Percentiles rank a stretch among this genome's conserved stretches.
These are phyloP conservation scores for Hanleya hanleyi DNA, from an alignment of 2,888 invertebrate species.

Conservation along the genomic window DNA sequence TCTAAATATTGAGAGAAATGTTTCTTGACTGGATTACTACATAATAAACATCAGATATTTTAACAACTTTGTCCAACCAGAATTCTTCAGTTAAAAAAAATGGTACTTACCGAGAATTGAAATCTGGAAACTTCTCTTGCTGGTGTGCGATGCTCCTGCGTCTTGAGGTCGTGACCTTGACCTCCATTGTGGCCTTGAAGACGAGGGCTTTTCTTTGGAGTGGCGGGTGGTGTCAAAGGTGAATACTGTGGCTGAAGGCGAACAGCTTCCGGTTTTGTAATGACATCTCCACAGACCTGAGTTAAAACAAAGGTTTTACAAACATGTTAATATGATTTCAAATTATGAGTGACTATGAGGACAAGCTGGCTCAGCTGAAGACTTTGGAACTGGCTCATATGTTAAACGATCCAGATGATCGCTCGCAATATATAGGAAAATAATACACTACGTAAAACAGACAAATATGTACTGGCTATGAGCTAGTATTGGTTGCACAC, in stretches of 20 bases:
- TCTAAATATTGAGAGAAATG: too few relatives aligned
- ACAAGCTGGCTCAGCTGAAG: too few relatives aligned
- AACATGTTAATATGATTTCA: too few relatives aligned
- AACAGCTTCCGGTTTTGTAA: background rate
- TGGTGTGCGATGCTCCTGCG: background rate
- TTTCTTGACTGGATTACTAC: too few relatives aligned
- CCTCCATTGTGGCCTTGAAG: background rate
- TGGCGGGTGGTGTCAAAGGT: background rate
- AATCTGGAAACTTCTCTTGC: background rate
- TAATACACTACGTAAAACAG: background rate
- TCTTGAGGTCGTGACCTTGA: background rate
- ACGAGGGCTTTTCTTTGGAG: conserved; percentile 1
- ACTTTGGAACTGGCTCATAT: too few relatives aligned
- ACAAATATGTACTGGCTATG: background rate
- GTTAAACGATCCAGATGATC: too few relatives aligned
- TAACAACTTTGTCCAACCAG: too few relatives aligned
- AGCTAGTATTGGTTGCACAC: background rate
- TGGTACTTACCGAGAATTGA: background rate
- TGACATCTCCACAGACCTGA: background rate
- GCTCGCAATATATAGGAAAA: too few relatives aligned
- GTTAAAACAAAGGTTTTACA: background rate
- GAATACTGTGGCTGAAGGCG: background rate
- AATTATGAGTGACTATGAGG: too few relatives aligned
- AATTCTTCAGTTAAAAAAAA: too few relatives aligned
- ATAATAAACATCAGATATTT: too few relatives aligned